Conservation (phyloP, 2,797 vertebrate genomes). For the Sebastes ruberrimus region DNA sequence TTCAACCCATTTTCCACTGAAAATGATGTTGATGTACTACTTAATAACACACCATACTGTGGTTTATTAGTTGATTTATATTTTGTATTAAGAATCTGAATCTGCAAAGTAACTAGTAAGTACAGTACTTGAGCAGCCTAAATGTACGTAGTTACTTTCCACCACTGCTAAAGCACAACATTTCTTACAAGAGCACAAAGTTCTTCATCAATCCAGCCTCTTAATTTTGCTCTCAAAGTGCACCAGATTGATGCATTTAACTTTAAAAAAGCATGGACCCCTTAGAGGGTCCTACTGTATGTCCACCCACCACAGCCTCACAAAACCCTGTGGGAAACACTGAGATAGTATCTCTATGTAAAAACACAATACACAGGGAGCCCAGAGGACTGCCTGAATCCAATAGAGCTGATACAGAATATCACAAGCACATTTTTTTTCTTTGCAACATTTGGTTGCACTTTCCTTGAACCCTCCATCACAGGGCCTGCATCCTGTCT, state of each 20-base stretch:
- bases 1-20: conserved; percentile 23
- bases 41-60: too few species aligned
- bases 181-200: too few species aligned
- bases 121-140: too few species aligned
- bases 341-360: conserved; percentile 29
- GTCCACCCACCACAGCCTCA: neutral
- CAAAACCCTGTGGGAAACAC: neutral
- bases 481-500: conserved; percentile 34
- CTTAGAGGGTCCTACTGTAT: neutral
- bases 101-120: too few species aligned
- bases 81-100: too few species aligned
- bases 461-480: conserved; percentile 55
- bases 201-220: too few species aligned
- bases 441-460: conserved; percentile 42
- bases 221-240: too few species aligned
- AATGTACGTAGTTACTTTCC: too few species aligned
- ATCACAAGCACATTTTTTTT: conserved; percentile 26
- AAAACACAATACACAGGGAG: conserved; percentile 25
- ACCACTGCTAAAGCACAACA: too few species aligned
- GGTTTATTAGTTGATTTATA: too few species aligned
- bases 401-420: conserved; percentile 22
- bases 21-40: neutral
- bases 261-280: too few species aligned
- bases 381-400: neutral
- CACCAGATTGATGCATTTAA: too few species aligned